Percentiles rank a stretch among this genome's conserved stretches.
Conservation (phyloP, 2,113 vertebrate genomes). For the Heterotilapia buettikoferi region DNA sequence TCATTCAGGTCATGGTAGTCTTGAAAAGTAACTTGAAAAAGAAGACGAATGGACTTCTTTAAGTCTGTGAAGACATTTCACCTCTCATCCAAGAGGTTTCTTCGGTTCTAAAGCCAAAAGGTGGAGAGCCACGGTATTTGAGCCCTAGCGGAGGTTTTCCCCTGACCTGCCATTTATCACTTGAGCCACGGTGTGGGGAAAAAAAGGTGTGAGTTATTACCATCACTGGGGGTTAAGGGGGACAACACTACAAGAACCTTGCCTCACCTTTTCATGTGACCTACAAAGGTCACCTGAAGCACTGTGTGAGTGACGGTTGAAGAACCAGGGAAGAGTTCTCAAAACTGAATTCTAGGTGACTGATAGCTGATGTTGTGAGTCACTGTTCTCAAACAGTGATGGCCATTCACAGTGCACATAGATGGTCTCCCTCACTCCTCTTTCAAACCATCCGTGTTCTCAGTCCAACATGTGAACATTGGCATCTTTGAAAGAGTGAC, state of each 20-base stretch:
- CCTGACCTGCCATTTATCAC: background rate
- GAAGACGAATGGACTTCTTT: background rate
- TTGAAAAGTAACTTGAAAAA: background rate
- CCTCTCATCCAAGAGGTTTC: background rate
- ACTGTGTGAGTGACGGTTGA: background rate
- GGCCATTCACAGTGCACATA: background rate
- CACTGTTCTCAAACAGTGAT: background rate
- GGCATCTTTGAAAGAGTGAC: background rate
- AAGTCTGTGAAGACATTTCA: background rate
- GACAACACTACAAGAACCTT: background rate
- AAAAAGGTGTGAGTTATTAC: background rate
- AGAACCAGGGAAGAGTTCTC: background rate
- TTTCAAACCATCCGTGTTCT: background rate
- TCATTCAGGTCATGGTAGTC: background rate
- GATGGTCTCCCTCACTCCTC: background rate
- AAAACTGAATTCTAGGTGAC: background rate
- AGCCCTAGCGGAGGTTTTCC: background rate
- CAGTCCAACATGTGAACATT: background rate
- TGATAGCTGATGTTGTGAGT: background rate
- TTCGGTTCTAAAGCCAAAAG: background rate
- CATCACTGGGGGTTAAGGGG: background rate
- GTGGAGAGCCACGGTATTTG: background rate
- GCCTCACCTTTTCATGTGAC: background rate
- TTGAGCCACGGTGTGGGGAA: background rate
- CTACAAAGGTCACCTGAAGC: fast-evolving